Conservation (phyloP, 2,888 invertebrate species). For the Lepidonotus clava region DNA sequence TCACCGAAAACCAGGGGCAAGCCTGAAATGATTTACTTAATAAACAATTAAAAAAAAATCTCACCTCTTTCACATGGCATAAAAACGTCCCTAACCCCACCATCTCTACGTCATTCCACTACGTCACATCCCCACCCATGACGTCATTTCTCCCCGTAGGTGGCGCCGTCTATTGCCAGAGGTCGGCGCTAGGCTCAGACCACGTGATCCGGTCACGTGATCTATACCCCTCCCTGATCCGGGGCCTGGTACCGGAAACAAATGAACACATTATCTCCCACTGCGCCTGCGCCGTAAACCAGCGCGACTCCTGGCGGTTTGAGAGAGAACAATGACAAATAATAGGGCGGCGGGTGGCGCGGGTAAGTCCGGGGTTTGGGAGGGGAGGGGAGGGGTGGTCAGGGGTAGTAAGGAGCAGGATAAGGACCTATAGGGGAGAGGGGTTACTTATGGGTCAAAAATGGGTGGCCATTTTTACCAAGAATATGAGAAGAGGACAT, state of each 20-base stretch:
- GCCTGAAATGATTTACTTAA: too few relatives aligned
- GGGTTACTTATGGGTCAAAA: background rate
- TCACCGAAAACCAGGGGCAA: too few relatives aligned
- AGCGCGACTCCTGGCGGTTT: background rate
- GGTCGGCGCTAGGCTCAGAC: background rate
- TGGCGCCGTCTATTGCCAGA: constrained; percentile 35
- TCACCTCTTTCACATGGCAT: too few relatives aligned
- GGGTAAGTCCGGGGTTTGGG: background rate
- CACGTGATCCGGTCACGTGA: constrained; percentile 18
- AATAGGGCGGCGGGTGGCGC: constrained; percentile 15
- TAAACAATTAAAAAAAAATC: too few relatives aligned
- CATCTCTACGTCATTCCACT: too few relatives aligned
- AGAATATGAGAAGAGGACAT: background rate
- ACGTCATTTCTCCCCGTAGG: constrained; percentile 21
- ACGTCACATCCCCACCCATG: background rate
- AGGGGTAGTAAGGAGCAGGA: background rate
- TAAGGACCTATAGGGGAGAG: too few relatives aligned
- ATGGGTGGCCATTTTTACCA: background rate
- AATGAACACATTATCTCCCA: constrained; percentile 52
- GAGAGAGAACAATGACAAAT: constrained; percentile 45
- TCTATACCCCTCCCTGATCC: background rate
- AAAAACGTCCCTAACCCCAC: too few relatives aligned
- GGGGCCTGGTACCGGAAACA: constrained; percentile 22
- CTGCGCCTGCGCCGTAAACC: constrained; percentile 27
- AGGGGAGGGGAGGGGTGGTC: background rate